phyloP scores from a whole-genome alignment of 2,888 invertebrate genomes.

The Drosophila tripunctata region DNA sequence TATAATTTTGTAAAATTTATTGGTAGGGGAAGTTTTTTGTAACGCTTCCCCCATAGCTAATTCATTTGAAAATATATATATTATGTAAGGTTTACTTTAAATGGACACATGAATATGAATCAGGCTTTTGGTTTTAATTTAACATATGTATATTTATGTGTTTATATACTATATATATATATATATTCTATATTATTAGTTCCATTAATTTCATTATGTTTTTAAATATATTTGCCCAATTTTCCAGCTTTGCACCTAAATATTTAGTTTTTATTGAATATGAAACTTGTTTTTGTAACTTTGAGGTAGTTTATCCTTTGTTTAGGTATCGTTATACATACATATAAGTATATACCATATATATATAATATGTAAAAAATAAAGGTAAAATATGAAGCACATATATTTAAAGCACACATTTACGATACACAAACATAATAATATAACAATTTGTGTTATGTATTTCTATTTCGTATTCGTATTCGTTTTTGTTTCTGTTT shows the following conservation, averaged over 20 bases:
- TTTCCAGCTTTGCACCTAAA: constrained; percentile 30
- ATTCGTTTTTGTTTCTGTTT: constrained; percentile 2
- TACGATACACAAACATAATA: constrained; percentile 67
- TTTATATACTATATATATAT: constrained; percentile 31
- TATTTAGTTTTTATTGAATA: constrained; percentile 48
- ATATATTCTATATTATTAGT: constrained; percentile 30
- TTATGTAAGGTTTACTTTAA: constrained; percentile 56
- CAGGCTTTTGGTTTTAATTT: constrained; percentile 67
- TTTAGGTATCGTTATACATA: constrained; percentile 38
- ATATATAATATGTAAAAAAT: constrained; percentile 54
- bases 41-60: constrained; percentile 34
- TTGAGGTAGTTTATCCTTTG: constrained; percentile 76
- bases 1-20: constrained; percentile 25
- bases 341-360: too few species aligned
- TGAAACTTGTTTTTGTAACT: constrained; percentile 65
- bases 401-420: constrained; percentile 83
- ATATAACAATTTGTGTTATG: constrained; percentile 47
- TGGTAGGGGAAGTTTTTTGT: constrained; percentile 14
- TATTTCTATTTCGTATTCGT: constrained; percentile 5
- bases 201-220: constrained; percentile 37
- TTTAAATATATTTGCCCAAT: constrained; percentile 16
- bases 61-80: constrained; percentile 56
- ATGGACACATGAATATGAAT: constrained; percentile 73
- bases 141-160: constrained; percentile 25
- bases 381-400: constrained; percentile 76